Evolutionary conservation across 2,888 invertebrate genomes (phyloP).

Genomic region (Mimumesa dahlbomi): DNA sequence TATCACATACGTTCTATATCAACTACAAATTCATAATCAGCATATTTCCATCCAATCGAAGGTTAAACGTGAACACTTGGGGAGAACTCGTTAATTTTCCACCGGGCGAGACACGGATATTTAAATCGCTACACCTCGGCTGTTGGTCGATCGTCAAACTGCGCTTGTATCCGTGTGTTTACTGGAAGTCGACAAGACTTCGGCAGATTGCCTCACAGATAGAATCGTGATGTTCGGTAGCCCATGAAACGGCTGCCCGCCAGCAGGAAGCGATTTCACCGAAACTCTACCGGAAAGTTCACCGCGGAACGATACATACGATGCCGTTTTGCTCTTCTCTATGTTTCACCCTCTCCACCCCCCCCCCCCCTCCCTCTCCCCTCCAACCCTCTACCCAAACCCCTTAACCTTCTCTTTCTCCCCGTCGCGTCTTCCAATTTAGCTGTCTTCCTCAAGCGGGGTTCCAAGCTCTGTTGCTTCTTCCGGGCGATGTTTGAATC

Average conservation of each 20-base stretch:
- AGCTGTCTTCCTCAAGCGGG: slow-evolving; percentile 11
- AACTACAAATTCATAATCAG: not conserved
- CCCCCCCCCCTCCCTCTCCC: slow-evolving; percentile 12
- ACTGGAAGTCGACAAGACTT: slow-evolving; percentile 46
- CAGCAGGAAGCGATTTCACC: slow-evolving; percentile 57
- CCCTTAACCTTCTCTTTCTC: slow-evolving; percentile 1
- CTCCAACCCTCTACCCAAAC: slow-evolving; percentile 12
- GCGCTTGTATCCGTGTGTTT: slow-evolving; percentile 25
- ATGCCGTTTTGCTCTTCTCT: slow-evolving; percentile 30
- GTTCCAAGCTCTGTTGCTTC: slow-evolving; percentile 49
- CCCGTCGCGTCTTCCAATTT: not conserved
- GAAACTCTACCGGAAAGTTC: slow-evolving; percentile 50
- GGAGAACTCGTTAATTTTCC: not conserved
- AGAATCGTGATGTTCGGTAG: slow-evolving; percentile 55
- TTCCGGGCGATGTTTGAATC: slow-evolving; percentile 52
- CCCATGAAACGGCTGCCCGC: slow-evolving; percentile 49
- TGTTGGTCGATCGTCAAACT: slow-evolving; percentile 10
- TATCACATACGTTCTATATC: too few relatives aligned
- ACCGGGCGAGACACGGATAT: not conserved
- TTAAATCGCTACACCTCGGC: slow-evolving; percentile 1
- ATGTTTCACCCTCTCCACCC: not conserved
- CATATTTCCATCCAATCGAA: too few relatives aligned
- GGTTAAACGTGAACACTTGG: too few relatives aligned
- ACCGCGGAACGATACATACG: slow-evolving; percentile 55
- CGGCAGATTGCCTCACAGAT: slow-evolving; percentile 45